Conservation (phyloP, 2,888 invertebrate species). For the Conistra vaccinii region DNA sequence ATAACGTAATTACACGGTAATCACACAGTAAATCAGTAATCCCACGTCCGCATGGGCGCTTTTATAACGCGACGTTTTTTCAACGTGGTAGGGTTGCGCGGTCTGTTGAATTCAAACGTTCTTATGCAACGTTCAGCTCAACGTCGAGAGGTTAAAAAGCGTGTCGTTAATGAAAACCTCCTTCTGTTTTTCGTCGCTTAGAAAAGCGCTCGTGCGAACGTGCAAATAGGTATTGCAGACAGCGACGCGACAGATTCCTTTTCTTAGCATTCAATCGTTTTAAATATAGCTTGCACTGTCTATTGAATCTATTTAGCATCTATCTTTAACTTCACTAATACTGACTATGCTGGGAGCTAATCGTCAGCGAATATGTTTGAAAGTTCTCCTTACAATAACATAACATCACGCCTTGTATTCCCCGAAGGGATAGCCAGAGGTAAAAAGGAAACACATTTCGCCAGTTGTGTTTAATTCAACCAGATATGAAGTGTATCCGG, state of each 20-base stretch:
- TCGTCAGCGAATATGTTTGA: neutral
- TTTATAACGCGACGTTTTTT: neutral
- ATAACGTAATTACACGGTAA: neutral
- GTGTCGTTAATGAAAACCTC: neutral
- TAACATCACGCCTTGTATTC: neutral
- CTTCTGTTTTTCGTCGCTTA: neutral
- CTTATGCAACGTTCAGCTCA: too few species aligned
- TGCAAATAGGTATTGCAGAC: constrained; percentile 21
- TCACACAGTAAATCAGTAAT: too few species aligned
- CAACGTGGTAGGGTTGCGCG: neutral
- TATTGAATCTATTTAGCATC: neutral
- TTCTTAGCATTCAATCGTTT: constrained; percentile 43
- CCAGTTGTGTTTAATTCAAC: neutral
- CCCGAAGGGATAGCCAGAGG: neutral
- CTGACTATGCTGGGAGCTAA: neutral
- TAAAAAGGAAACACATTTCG: neutral
- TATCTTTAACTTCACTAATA: constrained; percentile 10
- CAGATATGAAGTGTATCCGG: neutral
- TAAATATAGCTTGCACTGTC: constrained; percentile 41
- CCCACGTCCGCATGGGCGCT: neutral
- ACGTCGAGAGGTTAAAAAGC: too few species aligned
- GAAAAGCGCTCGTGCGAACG: neutral
- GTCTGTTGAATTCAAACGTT: neutral
- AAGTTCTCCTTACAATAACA: neutral
- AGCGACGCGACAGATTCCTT: constrained; percentile 31